Conservation (phyloP, 1,140 invertebrate genomes). For the Thaumatotibia leucotreta region DNA sequence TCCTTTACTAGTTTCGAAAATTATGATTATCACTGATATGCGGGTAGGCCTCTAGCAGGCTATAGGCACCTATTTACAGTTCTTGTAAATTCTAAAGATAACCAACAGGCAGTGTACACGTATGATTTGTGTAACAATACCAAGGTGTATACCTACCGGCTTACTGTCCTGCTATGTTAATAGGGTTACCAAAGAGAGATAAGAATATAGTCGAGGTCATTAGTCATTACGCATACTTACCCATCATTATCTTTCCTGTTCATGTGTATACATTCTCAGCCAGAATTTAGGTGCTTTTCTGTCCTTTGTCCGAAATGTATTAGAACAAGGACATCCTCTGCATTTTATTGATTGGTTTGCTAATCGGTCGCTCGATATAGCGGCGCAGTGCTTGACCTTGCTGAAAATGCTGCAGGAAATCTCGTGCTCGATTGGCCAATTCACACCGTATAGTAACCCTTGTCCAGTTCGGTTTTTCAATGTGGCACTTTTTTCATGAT, state of each 20-base stretch:
- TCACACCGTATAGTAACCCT: too few species aligned
- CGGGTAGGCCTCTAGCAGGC: too few species aligned
- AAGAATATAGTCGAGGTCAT: background rate
- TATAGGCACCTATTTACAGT: too few species aligned
- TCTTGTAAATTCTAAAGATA: background rate
- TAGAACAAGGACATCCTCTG: background rate
- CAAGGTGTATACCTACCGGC: background rate
- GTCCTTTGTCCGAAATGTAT: background rate
- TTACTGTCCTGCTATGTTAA: background rate
- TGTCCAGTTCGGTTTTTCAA: too few species aligned
- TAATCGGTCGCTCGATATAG: background rate
- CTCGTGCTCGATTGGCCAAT: background rate
- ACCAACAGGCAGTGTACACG: background rate
- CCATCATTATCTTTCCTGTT: background rate
- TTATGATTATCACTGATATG: too few species aligned
- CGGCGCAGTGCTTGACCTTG: background rate
- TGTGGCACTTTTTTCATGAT: too few species aligned
- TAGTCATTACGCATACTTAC: too few species aligned
- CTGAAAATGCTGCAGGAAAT: background rate
- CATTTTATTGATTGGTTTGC: background rate
- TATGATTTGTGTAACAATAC: background rate
- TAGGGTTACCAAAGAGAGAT: background rate
- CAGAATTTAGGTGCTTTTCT: background rate
- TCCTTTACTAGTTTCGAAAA: too few species aligned
- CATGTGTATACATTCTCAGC: background rate